Evolutionary conservation across 2,888 invertebrate genomes (phyloP).

Genomic region (Macroteleia sp.): DNA sequence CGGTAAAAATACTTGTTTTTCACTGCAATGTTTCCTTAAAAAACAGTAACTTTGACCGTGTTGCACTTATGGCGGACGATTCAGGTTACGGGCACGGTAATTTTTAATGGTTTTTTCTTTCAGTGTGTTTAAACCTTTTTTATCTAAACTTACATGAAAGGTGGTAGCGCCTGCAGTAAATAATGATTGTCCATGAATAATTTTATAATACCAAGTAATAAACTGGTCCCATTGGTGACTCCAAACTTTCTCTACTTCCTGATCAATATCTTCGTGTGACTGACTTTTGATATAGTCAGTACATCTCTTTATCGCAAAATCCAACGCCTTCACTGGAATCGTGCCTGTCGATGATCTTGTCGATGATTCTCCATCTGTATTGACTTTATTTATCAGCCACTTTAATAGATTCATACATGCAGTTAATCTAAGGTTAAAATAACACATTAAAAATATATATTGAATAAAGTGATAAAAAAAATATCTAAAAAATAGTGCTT

Average conservation of each 20-base stretch:
- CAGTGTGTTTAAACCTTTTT: too few species aligned
- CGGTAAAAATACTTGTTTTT: too few species aligned
- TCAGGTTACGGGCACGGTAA: too few species aligned
- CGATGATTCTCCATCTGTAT: conserved; percentile 85
- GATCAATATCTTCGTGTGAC: conserved; percentile 91
- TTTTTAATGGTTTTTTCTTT: too few species aligned
- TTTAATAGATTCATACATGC: conserved; percentile 94
- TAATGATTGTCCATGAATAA: conserved; percentile 83
- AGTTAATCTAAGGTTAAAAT: conserved; percentile 88
- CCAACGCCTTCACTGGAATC: conserved; percentile 90
- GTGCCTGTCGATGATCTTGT: conserved; percentile 87
- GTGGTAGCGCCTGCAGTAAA: conserved; percentile 75
- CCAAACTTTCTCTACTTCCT: conserved; percentile 89
- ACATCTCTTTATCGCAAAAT: conserved; percentile 92
- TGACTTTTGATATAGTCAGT: conserved; percentile 90
- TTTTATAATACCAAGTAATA: conserved; percentile 87
- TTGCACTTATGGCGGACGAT: too few species aligned
- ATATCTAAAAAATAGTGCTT: too few species aligned
- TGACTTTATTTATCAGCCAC: conserved; percentile 88
- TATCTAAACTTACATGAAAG: conserved; percentile 79
- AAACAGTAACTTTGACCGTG: too few species aligned
- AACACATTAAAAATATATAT: too few species aligned
- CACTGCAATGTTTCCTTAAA: too few species aligned
- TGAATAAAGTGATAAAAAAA: too few species aligned
- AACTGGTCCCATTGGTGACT: conserved; percentile 96